Conservation (phyloP, 2,888 invertebrate genomes). For the Brachyopa scutellaris region DNA sequence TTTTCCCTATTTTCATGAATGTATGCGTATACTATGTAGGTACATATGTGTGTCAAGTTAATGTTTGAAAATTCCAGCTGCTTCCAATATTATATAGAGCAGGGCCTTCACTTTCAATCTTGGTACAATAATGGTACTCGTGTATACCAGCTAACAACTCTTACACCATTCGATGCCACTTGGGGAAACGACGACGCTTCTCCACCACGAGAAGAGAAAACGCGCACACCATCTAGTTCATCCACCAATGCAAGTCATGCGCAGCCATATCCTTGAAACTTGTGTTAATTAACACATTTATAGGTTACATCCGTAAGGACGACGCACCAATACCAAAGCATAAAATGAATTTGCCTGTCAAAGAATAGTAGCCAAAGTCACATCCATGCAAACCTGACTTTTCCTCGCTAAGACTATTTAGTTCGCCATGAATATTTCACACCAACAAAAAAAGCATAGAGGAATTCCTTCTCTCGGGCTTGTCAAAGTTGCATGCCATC, state of each 20-base stretch:
- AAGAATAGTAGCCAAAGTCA: no score
- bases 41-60: slow-evolving; percentile 34
- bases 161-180: slow-evolving; percentile 12
- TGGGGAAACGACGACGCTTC: slow-evolving; percentile 38
- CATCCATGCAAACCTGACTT: slow-evolving; percentile 47
- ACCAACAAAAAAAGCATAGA: slow-evolving; percentile 23
- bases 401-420: slow-evolving; percentile 33
- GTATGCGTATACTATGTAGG: slow-evolving; percentile 2
- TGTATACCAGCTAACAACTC: not conserved
- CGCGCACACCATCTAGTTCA: slow-evolving; percentile 33
- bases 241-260: slow-evolving; percentile 51
- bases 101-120: slow-evolving; percentile 69
- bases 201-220: slow-evolving; percentile 20
- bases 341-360: slow-evolving; percentile 8
- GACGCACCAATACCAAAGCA: slow-evolving; percentile 36
- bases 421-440: slow-evolving; percentile 66
- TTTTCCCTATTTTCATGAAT: not conserved
- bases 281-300: slow-evolving; percentile 70
- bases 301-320: slow-evolving; percentile 62
- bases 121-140: slow-evolving; percentile 21
- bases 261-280: slow-evolving; percentile 65
- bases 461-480: slow-evolving; percentile 56
- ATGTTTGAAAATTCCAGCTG: slow-evolving; percentile 48
- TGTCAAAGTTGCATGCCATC: slow-evolving; percentile 66
- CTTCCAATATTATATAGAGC: slow-evolving; percentile 45